Conservation (phyloP, 2,113 vertebrate species). For the Scomber japonicus region DNA sequence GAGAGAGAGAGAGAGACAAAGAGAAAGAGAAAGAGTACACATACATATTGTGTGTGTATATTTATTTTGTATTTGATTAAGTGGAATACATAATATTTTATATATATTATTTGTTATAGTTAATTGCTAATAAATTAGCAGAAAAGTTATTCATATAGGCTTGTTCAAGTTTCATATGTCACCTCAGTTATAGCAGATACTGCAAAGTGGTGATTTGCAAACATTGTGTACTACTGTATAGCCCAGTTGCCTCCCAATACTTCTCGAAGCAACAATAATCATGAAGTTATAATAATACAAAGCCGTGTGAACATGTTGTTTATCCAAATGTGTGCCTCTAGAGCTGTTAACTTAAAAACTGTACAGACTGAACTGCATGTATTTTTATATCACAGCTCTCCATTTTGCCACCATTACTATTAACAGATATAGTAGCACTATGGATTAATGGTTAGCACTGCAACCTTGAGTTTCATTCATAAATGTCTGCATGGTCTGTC, state of each 20-base stretch:
- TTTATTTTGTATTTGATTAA: not conserved
- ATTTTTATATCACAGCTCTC: not conserved
- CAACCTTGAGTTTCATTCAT: not conserved
- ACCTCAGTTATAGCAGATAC: not conserved
- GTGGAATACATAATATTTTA: not conserved
- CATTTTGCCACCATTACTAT: not conserved
- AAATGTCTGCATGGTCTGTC: not conserved
- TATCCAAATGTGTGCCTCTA: too few relatives aligned
- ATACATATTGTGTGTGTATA: not conserved
- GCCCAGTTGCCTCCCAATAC: not conserved
- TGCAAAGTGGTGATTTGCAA: not conserved
- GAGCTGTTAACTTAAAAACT: too few relatives aligned
- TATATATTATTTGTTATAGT: not conserved
- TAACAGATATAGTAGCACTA: constrained; percentile 3
- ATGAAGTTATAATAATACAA: not conserved
- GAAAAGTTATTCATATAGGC: too few relatives aligned
- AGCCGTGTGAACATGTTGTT: not conserved
- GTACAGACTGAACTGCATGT: too few relatives aligned
- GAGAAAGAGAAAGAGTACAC: too few relatives aligned
- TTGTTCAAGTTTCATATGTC: too few relatives aligned
- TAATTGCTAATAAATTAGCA: too few relatives aligned
- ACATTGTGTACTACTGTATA: not conserved
- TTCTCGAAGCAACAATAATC: not conserved
- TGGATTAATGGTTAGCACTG: not conserved
- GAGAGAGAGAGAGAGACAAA: too few relatives aligned